phyloP scores from a whole-genome alignment of 2,888 invertebrate species.

The Nephrotoma flavescens region DNA sequence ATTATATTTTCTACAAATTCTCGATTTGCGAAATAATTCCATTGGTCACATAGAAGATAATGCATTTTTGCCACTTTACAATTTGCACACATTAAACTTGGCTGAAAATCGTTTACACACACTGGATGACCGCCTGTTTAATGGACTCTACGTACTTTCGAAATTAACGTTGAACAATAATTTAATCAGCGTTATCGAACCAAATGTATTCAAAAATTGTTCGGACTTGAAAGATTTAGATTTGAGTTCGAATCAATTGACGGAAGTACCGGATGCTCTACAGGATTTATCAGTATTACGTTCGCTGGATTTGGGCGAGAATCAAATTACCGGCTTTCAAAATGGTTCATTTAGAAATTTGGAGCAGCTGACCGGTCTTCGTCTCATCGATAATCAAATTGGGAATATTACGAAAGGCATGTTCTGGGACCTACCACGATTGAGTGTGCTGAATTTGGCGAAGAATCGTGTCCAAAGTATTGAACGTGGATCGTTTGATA shows the following conservation, averaged over 20 bases:
- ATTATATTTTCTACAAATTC: slow-evolving; percentile 69
- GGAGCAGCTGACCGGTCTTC: slow-evolving; percentile 70
- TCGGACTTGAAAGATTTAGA: slow-evolving; percentile 80
- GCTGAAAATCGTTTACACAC: slow-evolving; percentile 76
- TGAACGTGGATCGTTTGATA: slow-evolving; percentile 69
- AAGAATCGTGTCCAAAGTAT: slow-evolving; percentile 80
- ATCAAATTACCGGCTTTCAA: slow-evolving; percentile 68
- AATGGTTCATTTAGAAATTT: slow-evolving; percentile 74
- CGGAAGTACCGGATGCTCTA: slow-evolving; percentile 67
- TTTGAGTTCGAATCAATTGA: slow-evolving; percentile 71
- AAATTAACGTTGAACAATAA: slow-evolving; percentile 78
- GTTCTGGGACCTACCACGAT: slow-evolving; percentile 71
- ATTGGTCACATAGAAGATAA: slow-evolving; percentile 80
- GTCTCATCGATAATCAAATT: slow-evolving; percentile 81
- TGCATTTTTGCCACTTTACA: slow-evolving; percentile 74
- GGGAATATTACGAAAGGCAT: slow-evolving; percentile 72
- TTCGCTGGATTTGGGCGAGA: slow-evolving; percentile 82
- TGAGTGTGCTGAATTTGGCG: slow-evolving; percentile 77
- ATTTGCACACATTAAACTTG: slow-evolving; percentile 75
- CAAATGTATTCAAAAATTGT: slow-evolving; percentile 73
- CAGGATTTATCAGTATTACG: slow-evolving; percentile 70
- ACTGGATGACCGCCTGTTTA: slow-evolving; percentile 66
- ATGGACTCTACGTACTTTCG: slow-evolving; percentile 68
- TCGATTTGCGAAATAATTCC: slow-evolving; percentile 73
- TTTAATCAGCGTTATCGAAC: slow-evolving; percentile 60